phyloP scores from a whole-genome alignment of 2,888 invertebrate genomes.

The Phyto melanocephala region DNA sequence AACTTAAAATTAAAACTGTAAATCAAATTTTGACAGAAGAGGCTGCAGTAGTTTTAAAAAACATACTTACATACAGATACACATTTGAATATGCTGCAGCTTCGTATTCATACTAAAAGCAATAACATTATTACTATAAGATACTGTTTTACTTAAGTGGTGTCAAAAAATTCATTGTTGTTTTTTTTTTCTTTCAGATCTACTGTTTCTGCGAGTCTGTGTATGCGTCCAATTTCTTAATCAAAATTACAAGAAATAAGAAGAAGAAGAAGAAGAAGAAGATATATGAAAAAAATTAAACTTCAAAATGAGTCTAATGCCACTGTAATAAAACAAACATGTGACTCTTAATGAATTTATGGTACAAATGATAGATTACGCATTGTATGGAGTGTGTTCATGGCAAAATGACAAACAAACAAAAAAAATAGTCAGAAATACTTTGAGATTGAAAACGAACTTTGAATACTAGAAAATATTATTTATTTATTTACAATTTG shows the following conservation, averaged over 20 bases:
- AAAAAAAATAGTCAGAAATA: conserved; percentile 7
- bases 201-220: not conserved
- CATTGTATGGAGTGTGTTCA: conserved; percentile 4
- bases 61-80: not conserved
- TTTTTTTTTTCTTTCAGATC: not conserved
- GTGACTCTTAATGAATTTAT: conserved; percentile 23
- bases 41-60: conserved; percentile 59
- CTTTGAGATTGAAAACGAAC: conserved; percentile 10
- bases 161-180: conserved; percentile 48
- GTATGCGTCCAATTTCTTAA: conserved; percentile 1
- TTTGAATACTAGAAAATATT: conserved; percentile 4
- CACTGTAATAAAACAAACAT: not conserved
- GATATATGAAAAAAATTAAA: conserved; percentile 17
- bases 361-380: conserved; percentile 41
- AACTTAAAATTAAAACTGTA: conserved; percentile 78
- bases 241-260: not conserved
- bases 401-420: not conserved
- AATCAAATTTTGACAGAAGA: conserved; percentile 74
- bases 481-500: conserved; percentile 39
- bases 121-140: conserved; percentile 29
- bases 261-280: not conserved
- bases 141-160: conserved; percentile 61
- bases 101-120: not conserved
- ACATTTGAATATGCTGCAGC: not conserved
- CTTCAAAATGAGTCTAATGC: conserved; percentile 25